Evolutionary conservation across 2,797 vertebrate species (phyloP), one percentile per base, ranked within the genome.

Genomic region (Spinus pinus): DNA sequence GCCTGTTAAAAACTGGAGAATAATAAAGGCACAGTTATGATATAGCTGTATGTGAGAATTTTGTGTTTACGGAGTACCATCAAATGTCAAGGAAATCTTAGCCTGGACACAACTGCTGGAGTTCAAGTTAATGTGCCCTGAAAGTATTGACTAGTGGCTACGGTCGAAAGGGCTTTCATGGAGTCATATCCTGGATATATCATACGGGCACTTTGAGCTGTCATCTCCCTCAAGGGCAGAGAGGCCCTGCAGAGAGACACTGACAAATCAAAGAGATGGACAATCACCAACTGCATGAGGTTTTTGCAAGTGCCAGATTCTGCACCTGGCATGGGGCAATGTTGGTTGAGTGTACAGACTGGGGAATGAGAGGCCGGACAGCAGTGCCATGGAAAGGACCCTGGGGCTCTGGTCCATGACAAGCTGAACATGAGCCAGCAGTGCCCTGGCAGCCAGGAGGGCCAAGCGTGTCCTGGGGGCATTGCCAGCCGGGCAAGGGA

Each of bases 391-490:
- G 42, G 42, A 37, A 64, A 79, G 50, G 14, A 15, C 25, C 27
- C 19, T 71, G 42, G 27, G 30, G 1, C 17, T 30, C 58, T 44
- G 50, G 19, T 7, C 20, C 3, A 6, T 44, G 51, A 20, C 37
- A 86, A 64, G 35, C 0, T 79, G 57, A 27, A 31, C 31, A 9
- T 6, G 31, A 56, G 42, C 13, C 65, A 86, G 73, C 73, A 62
- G 57, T 71, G 74, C 74, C 65, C 42, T 58, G 81, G 44, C 60
- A 84, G 61, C 70, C 61, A 58, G 81, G 61, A 74, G 61, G 53
- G 81, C 44, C 81, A 19, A 8, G 12, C 0, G 0, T 50, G 50
- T 50, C 35, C 44, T 44, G 44, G 37, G 15, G 0, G 30, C 44
- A 44, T 44, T 20, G 10, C 10, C 44, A 44, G 44, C 44, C 10